Evolutionary conservation across 2,797 vertebrate species (phyloP).

Genomic region (Crocidura indochinensis): DNA sequence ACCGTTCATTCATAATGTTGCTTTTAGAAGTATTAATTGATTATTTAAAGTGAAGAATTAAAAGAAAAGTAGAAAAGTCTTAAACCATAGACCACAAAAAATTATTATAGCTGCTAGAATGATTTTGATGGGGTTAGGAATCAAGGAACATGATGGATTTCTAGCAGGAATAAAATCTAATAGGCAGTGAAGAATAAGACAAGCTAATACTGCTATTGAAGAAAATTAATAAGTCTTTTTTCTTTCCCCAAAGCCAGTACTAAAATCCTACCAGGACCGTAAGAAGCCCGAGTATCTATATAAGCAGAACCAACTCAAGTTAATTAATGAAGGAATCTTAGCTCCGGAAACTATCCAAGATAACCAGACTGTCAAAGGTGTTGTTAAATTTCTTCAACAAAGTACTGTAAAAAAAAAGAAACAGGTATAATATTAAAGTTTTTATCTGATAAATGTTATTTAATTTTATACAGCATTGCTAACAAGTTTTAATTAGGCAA

Average conservation of each 20-base stretch:
- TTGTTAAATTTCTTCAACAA: constrained; percentile 80
- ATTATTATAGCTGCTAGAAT: not conserved
- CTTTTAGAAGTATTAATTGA: not conserved
- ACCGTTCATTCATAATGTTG: constrained; percentile 32
- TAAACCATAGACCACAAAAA: not conserved
- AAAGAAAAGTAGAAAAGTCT: constrained; percentile 52
- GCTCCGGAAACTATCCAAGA: constrained; percentile 70
- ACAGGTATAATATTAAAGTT: constrained; percentile 84
- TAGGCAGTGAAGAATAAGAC: constrained; percentile 45
- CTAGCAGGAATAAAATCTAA: constrained; percentile 45
- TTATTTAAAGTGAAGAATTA: constrained; percentile 38
- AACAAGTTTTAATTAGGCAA: constrained; percentile 30
- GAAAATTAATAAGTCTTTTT: constrained; percentile 48
- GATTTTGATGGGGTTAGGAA: constrained; percentile 5
- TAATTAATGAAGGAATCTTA: constrained; percentile 87
- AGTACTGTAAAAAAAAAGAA: constrained; percentile 86
- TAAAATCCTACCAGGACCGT: constrained; percentile 90
- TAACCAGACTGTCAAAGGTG: constrained; percentile 52
- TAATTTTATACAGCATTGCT: not conserved
- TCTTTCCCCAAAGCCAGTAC: constrained; percentile 88
- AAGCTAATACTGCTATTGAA: not conserved
- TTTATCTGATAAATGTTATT: constrained; percentile 48
- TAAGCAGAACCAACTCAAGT: constrained; percentile 84
- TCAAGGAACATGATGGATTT: not conserved
- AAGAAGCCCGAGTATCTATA: constrained; percentile 89